A percentile compares a stretch with the other conserved stretches of the same genome.
Conservation (phyloP, 2,113 vertebrate genomes). For the Odocoileus virginianus region DNA sequence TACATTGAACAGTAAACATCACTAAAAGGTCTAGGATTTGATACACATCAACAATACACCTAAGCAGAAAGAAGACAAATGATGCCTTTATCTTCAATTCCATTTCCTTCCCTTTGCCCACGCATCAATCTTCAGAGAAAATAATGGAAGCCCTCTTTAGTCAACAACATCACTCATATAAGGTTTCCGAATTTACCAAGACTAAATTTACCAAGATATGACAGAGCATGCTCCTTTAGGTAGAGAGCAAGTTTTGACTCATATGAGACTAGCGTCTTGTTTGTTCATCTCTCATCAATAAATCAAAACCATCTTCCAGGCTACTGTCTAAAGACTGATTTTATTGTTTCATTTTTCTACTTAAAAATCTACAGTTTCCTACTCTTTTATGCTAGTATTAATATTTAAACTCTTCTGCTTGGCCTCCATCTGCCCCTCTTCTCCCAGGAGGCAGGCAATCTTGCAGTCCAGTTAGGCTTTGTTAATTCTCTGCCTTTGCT, state of each 20-base stretch:
- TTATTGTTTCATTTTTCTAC: background rate
- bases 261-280: background rate
- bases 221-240: background rate
- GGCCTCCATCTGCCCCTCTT: background rate
- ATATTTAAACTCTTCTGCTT: background rate
- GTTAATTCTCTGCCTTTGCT: background rate
- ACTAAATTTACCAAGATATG: background rate
- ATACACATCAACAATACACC: background rate
- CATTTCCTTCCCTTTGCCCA: background rate
- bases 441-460: rapidly evolving
- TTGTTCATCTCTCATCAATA: background rate
- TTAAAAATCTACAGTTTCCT: background rate
- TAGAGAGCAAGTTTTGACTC: background rate
- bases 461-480: rapidly evolving
- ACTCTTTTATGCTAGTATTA: background rate
- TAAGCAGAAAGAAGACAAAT: background rate
- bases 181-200: background rate
- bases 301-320: background rate
- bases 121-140: background rate
- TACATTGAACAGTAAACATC: background rate
- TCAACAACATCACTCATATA: background rate
- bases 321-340: background rate
- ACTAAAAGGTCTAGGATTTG: background rate
- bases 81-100: background rate
- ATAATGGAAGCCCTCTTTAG: background rate